Percentiles rank a stretch among this genome's conserved stretches.
Conservation (phyloP, 2,797 vertebrate genomes). For the Platyrinchus mystaceus region DNA sequence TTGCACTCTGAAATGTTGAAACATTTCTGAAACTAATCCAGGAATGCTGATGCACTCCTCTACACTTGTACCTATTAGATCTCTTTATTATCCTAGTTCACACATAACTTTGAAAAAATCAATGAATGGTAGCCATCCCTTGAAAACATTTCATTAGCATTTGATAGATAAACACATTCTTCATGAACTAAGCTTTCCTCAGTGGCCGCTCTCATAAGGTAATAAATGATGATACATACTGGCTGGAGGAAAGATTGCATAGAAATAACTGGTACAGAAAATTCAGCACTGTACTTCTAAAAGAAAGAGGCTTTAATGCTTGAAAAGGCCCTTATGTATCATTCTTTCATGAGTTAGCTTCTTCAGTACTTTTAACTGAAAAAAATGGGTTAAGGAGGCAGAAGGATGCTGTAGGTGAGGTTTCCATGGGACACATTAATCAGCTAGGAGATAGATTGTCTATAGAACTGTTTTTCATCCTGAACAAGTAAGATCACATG, state of each 20-base stretch:
- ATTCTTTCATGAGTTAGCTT: not conserved
- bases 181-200: not conserved
- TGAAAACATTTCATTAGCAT: slow-evolving; percentile 6
- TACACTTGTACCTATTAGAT: not conserved
- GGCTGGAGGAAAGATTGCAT: not conserved
- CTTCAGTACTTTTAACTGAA: not conserved
- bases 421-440: not conserved
- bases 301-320: not conserved
- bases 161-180: slow-evolving; percentile 7
- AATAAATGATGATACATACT: not conserved
- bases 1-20: not conserved
- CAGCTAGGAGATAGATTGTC: not conserved
- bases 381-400: not conserved
- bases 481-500: not conserved
- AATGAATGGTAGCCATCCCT: not conserved
- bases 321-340: not conserved
- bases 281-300: not conserved
- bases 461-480: not conserved
- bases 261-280: not conserved
- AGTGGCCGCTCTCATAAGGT: not conserved
- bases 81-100: slow-evolving; percentile 1
- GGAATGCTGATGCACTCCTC: not conserved
- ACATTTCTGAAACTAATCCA: not conserved
- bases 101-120: slow-evolving; percentile 11
- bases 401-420: not conserved